phyloP scores from a whole-genome alignment of 2,113 vertebrate species.

The Cryptomyrus ogoouensis region DNA sequence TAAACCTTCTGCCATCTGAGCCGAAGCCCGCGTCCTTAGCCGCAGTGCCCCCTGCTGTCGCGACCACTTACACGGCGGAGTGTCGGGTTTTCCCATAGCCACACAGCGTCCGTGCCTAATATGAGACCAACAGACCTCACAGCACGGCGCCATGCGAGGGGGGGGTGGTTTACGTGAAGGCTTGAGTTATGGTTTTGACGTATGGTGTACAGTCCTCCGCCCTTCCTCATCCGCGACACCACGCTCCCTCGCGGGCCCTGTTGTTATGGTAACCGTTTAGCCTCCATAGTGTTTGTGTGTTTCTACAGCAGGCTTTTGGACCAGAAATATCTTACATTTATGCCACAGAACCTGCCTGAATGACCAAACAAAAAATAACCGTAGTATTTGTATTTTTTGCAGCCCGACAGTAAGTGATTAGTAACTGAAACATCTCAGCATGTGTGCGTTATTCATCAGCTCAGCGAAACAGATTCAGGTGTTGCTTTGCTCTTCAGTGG shows the following conservation, averaged over 20 bases:
- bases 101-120: not conserved
- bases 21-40: not conserved
- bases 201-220: not conserved
- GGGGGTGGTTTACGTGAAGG: not conserved
- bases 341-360: not conserved
- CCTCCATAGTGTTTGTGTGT: not conserved
- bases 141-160: not conserved
- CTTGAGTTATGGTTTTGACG: not conserved
- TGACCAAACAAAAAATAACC: not conserved
- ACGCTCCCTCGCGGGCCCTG: not conserved
- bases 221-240: not conserved
- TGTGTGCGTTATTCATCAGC: not conserved
- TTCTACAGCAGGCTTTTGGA: not conserved
- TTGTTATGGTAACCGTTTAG: constrained; percentile 9
- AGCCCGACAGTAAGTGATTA: not conserved
- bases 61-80: not conserved
- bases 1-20: not conserved
- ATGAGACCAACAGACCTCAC: not conserved
- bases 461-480: not conserved
- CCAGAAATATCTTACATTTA: not conserved
- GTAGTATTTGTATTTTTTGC: not conserved
- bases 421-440: not conserved
- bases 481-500: not conserved
- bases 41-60: not conserved
- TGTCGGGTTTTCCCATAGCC: not conserved